Evolutionary conservation across 2,113 vertebrate genomes (phyloP).

Genomic region (Hiodon alosoides): DNA sequence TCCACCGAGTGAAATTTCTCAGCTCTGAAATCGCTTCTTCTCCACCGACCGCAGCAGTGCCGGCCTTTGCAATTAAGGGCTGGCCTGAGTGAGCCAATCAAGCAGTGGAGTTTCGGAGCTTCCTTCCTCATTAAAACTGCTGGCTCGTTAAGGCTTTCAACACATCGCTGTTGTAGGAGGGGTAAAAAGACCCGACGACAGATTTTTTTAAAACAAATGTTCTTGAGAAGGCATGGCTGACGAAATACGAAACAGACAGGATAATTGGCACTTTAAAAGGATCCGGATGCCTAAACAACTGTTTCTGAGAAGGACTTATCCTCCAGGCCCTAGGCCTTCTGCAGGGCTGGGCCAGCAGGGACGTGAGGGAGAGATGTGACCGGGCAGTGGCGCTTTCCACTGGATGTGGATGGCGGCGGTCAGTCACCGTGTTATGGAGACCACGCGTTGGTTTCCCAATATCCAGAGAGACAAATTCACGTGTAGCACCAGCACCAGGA

Average conservation of each 20-base stretch:
- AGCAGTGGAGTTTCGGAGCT: slow-evolving; percentile 37
- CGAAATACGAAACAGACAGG: slow-evolving; percentile 52
- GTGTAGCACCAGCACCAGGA: no score
- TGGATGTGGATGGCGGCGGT: not conserved
- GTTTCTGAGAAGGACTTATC: slow-evolving; percentile 53
- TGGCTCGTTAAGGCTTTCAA: slow-evolving; percentile 51
- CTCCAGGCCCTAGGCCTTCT: slow-evolving; percentile 43
- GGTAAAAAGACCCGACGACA: slow-evolving; percentile 61
- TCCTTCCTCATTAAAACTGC: slow-evolving; percentile 44
- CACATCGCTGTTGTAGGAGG: slow-evolving; percentile 30
- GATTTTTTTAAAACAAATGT: slow-evolving; percentile 62
- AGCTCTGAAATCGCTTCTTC: slow-evolving; percentile 40
- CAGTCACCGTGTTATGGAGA: not conserved
- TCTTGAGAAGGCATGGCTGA: slow-evolving; percentile 57
- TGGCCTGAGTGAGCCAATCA: not conserved
- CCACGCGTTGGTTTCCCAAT: slow-evolving; percentile 15
- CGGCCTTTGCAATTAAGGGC: slow-evolving; percentile 6
- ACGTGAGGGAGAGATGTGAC: no score
- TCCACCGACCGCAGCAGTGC: slow-evolving; percentile 40
- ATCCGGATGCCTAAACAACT: slow-evolving; percentile 63
- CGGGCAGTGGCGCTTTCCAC: not conserved
- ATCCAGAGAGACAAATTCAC: not conserved
- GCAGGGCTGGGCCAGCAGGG: slow-evolving; percentile 25
- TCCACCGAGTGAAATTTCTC: not conserved
- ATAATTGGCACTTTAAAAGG: slow-evolving; percentile 59